phyloP scores from a whole-genome alignment of 2,797 vertebrate genomes.

The Cyclura pinguis region DNA sequence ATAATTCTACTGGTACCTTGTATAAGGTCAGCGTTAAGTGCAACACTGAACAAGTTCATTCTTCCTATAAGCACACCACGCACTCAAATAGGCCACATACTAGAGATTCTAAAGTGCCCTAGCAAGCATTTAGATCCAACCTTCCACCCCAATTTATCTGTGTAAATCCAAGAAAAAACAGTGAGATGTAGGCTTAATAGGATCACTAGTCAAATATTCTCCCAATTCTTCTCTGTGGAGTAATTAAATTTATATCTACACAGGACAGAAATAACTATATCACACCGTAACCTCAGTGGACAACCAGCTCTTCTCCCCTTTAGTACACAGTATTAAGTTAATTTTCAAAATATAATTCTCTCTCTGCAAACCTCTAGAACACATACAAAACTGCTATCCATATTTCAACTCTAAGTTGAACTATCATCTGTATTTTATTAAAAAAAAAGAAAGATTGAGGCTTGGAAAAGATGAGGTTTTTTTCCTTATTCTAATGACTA shows the following conservation, averaged over 20 bases:
- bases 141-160: not conserved
- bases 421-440: no score
- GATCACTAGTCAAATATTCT: not conserved
- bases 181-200: not conserved
- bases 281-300: not conserved
- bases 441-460: no score
- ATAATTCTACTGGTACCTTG: not conserved
- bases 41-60: not conserved
- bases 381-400: not conserved
- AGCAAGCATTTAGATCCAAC: not conserved
- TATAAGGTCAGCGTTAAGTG: no score
- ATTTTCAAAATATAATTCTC: not conserved
- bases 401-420: not conserved
- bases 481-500: not conserved
- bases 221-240: not conserved
- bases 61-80: not conserved
- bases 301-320: no score
- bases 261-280: not conserved
- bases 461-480: no score
- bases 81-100: not conserved
- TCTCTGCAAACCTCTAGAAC: not conserved
- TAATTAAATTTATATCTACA: not conserved
- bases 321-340: not conserved
- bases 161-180: constrained; percentile 7
- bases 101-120: not conserved